Evolutionary conservation across 2,113 vertebrate species (phyloP).

Genomic region (Ochotona princeps): DNA sequence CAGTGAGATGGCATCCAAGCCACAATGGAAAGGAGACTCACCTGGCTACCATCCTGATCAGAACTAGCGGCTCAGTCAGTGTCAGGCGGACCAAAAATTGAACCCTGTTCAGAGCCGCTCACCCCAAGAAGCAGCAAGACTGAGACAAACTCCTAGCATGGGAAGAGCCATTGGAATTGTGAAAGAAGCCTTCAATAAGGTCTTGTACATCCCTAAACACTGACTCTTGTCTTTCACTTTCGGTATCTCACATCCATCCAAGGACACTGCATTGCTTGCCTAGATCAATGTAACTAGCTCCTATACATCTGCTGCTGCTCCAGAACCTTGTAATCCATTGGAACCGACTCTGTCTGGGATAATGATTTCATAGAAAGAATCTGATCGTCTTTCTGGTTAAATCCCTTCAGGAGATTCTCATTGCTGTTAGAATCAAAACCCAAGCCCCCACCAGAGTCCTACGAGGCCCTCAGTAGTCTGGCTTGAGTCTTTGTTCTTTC

Average conservation of each 20-base stretch:
- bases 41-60: not conserved
- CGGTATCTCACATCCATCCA: not conserved
- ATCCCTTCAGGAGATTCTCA: not conserved
- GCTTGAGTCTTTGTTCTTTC: not conserved
- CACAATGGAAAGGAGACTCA: not conserved
- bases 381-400: not conserved
- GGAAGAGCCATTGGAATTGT: not conserved
- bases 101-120: not conserved
- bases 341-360: not conserved
- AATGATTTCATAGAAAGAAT: not conserved
- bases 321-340: not conserved
- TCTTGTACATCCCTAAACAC: not conserved
- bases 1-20: not conserved
- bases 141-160: not conserved
- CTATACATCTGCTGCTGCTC: not conserved
- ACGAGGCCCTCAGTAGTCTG: not conserved
- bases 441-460: not conserved
- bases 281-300: not conserved
- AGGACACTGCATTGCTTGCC: not conserved
- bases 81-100: not conserved
- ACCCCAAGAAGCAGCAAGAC: not conserved
- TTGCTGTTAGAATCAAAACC: not conserved
- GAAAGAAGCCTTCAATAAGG: not conserved
- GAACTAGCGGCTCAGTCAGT: not conserved
- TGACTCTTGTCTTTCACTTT: not conserved